phyloP scores from a whole-genome alignment of 2,888 invertebrate species.

The Tyria jacobaeae region DNA sequence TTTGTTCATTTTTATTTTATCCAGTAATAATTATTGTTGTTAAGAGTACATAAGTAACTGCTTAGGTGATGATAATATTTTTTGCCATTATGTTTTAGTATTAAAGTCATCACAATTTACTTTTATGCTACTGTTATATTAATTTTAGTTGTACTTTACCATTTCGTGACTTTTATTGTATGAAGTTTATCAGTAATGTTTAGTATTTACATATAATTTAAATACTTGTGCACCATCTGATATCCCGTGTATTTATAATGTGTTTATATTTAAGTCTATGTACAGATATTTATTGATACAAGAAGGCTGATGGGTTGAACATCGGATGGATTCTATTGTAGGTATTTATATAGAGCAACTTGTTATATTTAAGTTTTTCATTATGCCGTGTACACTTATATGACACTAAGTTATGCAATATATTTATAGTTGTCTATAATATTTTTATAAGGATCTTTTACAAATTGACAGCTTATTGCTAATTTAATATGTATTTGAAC shows the following conservation, averaged over 20 bases:
- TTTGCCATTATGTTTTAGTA: slow-evolving; percentile 70
- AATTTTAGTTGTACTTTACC: slow-evolving; percentile 54
- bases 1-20: slow-evolving; percentile 42
- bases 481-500: slow-evolving; percentile 54
- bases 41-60: slow-evolving; percentile 57
- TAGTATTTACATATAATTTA: slow-evolving; percentile 36
- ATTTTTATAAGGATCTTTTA: slow-evolving; percentile 75
- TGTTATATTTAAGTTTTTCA: slow-evolving; percentile 69
- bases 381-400: slow-evolving; percentile 69
- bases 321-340: slow-evolving; percentile 62
- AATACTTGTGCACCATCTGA: slow-evolving; percentile 48
- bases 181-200: slow-evolving; percentile 40
- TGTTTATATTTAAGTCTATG: slow-evolving; percentile 68
- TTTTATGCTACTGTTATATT: slow-evolving; percentile 60
- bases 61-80: slow-evolving; percentile 53
- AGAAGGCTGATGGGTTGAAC: slow-evolving; percentile 67
- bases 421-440: slow-evolving; percentile 75
- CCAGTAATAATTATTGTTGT: slow-evolving; percentile 51
- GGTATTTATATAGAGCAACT: slow-evolving; percentile 66
- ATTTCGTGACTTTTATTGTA: slow-evolving; percentile 48
- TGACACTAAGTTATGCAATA: slow-evolving; percentile 74
- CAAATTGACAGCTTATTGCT: slow-evolving; percentile 63
- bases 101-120: slow-evolving; percentile 65
- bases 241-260: slow-evolving; percentile 52
- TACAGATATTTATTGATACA: slow-evolving; percentile 80